Evolutionary conservation across 1,140 invertebrate species (phyloP).

Genomic region (Rhagoletis pomonella): DNA sequence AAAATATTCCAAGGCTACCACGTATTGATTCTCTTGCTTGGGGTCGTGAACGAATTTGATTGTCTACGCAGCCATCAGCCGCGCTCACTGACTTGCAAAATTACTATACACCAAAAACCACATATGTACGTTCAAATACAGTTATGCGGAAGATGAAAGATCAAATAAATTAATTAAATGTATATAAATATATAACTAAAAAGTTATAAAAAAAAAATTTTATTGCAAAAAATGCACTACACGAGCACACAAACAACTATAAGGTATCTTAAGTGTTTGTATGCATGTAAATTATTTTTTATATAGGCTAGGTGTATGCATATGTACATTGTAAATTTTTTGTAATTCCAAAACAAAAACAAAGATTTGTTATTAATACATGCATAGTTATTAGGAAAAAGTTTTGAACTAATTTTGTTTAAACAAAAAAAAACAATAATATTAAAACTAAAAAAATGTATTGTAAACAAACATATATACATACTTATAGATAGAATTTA

Average conservation of each 20-base stretch:
- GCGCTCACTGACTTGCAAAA: too few relatives aligned
- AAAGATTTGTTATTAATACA: not conserved
- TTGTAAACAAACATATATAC: constrained; percentile 32
- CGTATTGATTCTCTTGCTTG: too few relatives aligned
- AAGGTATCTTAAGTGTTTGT: not conserved
- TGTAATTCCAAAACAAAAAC: not conserved
- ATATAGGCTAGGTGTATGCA: constrained; percentile 1
- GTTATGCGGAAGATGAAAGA: not conserved
- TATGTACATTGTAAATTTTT: constrained; percentile 38
- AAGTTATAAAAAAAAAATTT: not conserved
- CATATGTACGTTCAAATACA: not conserved
- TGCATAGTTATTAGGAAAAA: constrained; percentile 15
- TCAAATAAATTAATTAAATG: not conserved
- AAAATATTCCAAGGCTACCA: too few relatives aligned
- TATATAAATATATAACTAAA: not conserved
- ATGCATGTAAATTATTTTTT: constrained; percentile 23
- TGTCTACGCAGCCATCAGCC: too few relatives aligned
- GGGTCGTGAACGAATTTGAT: too few relatives aligned
- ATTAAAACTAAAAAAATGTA: constrained; percentile 21
- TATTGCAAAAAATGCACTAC: not conserved
- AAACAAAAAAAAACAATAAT: constrained; percentile 46
- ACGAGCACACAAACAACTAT: not conserved
- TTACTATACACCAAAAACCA: too few relatives aligned
- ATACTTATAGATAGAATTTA: constrained; percentile 49
- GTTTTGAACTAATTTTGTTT: not conserved